Evolutionary conservation across 1,140 invertebrate species (phyloP).

Genomic region (Tetragonula clypearis): DNA sequence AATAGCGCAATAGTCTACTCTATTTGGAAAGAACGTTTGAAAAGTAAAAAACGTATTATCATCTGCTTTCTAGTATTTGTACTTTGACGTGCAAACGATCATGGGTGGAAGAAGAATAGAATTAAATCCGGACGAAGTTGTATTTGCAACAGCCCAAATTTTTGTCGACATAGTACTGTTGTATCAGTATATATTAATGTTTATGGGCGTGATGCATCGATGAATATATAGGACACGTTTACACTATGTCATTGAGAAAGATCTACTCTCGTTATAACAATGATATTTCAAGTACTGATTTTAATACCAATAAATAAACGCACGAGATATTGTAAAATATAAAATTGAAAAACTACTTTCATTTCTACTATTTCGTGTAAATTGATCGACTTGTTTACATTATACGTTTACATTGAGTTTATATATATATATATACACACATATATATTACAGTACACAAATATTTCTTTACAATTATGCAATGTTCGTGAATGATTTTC

Average conservation of each 20-base stretch:
- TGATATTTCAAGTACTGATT: not conserved
- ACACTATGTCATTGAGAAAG: not conserved
- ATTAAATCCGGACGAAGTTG: constrained; percentile 85
- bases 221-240: not conserved
- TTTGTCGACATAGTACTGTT: constrained; percentile 86
- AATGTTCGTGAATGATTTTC: not conserved
- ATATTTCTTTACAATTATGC: not conserved
- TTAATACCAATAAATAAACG: not conserved
- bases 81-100: constrained; percentile 87
- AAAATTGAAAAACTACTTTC: not conserved
- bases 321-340: not conserved
- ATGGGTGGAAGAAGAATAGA: constrained; percentile 86
- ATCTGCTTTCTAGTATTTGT: constrained; percentile 82
- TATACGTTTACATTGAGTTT: not conserved
- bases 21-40: not conserved
- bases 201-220: constrained; percentile 45
- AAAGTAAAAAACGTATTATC: not conserved
- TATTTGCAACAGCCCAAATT: constrained; percentile 84
- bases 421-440: no score
- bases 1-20: not conserved
- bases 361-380: not conserved
- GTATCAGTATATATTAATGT: constrained; percentile 84
- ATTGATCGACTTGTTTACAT: not conserved
- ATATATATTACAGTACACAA: no score
- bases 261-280: not conserved